Evolutionary conservation across 2,888 invertebrate genomes (phyloP).

Genomic region (Julus scandinavius): DNA sequence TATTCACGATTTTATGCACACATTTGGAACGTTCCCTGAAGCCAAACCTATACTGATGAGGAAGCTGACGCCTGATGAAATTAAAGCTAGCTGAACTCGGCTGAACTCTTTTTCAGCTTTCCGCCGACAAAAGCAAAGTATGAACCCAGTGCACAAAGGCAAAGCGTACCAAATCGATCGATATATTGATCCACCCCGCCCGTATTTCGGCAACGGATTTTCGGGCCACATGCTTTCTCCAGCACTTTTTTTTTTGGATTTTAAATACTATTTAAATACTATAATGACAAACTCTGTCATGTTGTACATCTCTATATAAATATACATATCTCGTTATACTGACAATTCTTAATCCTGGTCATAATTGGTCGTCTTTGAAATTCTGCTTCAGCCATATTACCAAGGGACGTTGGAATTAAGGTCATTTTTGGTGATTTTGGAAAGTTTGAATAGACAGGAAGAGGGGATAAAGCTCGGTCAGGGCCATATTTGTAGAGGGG

Average conservation of each 20-base stretch:
- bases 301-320: no score
- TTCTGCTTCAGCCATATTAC: no score
- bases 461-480: no score
- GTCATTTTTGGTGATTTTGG: no score
- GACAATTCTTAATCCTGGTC: background rate
- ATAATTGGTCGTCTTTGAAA: no score
- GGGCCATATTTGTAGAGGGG: no score
- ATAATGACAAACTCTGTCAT: background rate
- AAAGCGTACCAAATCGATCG: background rate
- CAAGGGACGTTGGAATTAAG: no score
- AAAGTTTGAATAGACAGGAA: no score
- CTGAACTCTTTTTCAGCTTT: conserved; percentile 25
- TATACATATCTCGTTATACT: background rate
- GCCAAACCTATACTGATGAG: background rate
- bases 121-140: conserved; percentile 1
- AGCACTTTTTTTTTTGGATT: background rate
- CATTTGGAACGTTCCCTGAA: background rate
- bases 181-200: background rate
- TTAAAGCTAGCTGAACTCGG: conserved; percentile 21
- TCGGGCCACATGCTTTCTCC: conserved; percentile 4
- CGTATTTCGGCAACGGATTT: background rate
- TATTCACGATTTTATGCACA: background rate
- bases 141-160: conserved; percentile 1
- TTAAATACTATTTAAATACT: background rate
- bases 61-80: conserved; percentile 15